These are phyloP conservation scores for Geotrupes spiniger DNA, from an alignment of 2,888 invertebrate species.

Conservation along the genomic window DNA sequence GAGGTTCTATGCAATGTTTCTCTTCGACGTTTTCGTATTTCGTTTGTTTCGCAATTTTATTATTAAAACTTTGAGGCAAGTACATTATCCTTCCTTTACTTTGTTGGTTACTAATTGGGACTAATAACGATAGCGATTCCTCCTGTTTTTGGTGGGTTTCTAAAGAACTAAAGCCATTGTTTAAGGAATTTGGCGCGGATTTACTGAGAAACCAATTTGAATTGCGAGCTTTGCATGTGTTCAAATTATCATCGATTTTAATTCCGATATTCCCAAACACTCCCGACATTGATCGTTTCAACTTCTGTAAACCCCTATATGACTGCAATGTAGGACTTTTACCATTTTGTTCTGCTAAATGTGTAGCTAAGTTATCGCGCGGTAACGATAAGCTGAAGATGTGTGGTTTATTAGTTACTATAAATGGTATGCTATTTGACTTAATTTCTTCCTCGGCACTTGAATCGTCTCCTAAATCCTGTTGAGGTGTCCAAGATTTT, in stretches of 20 bases:
- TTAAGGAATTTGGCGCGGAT: slow-evolving; percentile 75
- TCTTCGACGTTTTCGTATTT: slow-evolving; percentile 24
- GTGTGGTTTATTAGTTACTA: slow-evolving; percentile 49
- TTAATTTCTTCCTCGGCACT: slow-evolving; percentile 36
- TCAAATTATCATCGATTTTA: slow-evolving; percentile 29
- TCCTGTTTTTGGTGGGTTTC: slow-evolving; percentile 35
- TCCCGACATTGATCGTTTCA: slow-evolving; percentile 68
- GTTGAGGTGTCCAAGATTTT: slow-evolving; percentile 77
- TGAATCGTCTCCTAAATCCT: slow-evolving; percentile 67
- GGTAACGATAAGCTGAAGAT: slow-evolving; percentile 76
- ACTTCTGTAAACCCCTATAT: slow-evolving; percentile 55
- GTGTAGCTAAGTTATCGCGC: slow-evolving; percentile 57
- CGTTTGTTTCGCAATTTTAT: slow-evolving; percentile 53
- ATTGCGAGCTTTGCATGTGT: slow-evolving; percentile 34
- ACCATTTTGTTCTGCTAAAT: slow-evolving; percentile 36
- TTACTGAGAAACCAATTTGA: slow-evolving; percentile 78
- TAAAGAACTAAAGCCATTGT: slow-evolving; percentile 55
- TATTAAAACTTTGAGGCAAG: slow-evolving; percentile 56
- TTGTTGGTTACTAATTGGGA: slow-evolving; percentile 34
- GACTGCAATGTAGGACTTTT: slow-evolving; percentile 39
- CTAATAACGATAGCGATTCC: slow-evolving; percentile 32
- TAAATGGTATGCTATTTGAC: slow-evolving; percentile 20
- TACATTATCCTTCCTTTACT: slow-evolving; percentile 76
- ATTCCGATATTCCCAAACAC: slow-evolving; percentile 40
- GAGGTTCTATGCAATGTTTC: slow-evolving; percentile 37